Base-by-base conservation (phyloP, 2,113 vertebrate species). In the Blennius ocellaris region DNA sequence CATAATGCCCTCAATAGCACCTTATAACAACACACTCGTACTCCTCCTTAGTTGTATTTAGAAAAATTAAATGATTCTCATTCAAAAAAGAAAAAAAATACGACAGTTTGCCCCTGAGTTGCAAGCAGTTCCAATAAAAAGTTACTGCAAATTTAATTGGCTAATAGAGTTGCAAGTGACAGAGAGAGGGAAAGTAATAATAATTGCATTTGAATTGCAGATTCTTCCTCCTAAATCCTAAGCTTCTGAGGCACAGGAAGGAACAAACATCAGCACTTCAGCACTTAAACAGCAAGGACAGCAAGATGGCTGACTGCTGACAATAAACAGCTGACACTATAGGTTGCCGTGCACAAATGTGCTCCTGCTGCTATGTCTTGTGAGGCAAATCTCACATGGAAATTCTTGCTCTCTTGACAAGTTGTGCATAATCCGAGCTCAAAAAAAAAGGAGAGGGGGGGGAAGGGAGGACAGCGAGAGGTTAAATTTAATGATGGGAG, bases 281-380 rank as follows among this genome's bases (percentile, higher is more conserved):
- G 71, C 52, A 55, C 37, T 15, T 71, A 89, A 92, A 88, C 70
- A 77, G 85, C 90, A 91, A 92, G 83, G 85, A 83, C 89, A 91
- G 92, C 91, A 89, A 88, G 83, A 90, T 83, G 82, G 83, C 87
- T 79, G 87, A 83, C 86, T 89, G 78, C 71, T 83, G 70, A 78
- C 83, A 83, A 84, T 65, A 89, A 93, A 92, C 83, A 91, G 92
- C 88, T 91, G 91, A 93, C 90, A 78, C 85, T 47, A 90, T 73
- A 82, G 68, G 81, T 76, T 84, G 77, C 80, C 71, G 45, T 67
- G 56, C 71, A 65, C 78, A 82, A 80, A 89, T 83, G 84, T 72
- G 47, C 75, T 76, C 82, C 72, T 58, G 37, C 78, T 77, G 73
- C 76, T 84, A 41, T 78, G 79, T 79, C 63, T 76, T 70, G 63